phyloP scores from a whole-genome alignment of 1,140 invertebrate genomes.

The Gonioctena quinquepunctata region DNA sequence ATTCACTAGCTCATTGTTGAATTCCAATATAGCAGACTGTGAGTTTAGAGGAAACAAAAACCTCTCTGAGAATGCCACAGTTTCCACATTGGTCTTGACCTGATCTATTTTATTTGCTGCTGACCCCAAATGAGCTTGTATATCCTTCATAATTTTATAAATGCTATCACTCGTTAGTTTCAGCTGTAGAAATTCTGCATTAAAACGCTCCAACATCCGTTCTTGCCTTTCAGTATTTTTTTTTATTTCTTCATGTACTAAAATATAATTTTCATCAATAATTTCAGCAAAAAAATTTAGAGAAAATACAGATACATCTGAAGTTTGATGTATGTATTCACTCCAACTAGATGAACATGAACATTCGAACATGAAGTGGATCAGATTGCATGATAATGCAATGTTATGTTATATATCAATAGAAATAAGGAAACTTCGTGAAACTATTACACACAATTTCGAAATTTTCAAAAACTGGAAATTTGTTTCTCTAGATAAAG shows the following conservation, averaged over 20 bases:
- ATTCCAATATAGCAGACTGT: background rate
- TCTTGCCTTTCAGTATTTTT: background rate
- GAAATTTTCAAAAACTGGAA: background rate
- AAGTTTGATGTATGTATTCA: background rate
- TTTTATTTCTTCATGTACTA: background rate
- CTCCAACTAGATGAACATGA: background rate
- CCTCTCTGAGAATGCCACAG: background rate
- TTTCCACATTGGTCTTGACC: background rate
- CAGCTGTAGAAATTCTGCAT: background rate
- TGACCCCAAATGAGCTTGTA: background rate
- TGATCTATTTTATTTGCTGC: background rate
- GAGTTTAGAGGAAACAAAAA: background rate
- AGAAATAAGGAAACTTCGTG: background rate
- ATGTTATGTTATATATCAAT: background rate
- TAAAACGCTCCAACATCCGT: background rate
- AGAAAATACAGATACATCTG: background rate
- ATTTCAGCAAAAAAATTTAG: background rate
- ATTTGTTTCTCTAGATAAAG: background rate
- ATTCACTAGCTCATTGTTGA: background rate
- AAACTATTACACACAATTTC: background rate
- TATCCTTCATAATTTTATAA: background rate
- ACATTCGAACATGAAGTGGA: background rate
- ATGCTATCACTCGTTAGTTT: background rate
- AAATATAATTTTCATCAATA: background rate
- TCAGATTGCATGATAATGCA: background rate